Evolutionary conservation across 2,113 vertebrate genomes (phyloP).

Genomic region (Callaeas wilsoni): DNA sequence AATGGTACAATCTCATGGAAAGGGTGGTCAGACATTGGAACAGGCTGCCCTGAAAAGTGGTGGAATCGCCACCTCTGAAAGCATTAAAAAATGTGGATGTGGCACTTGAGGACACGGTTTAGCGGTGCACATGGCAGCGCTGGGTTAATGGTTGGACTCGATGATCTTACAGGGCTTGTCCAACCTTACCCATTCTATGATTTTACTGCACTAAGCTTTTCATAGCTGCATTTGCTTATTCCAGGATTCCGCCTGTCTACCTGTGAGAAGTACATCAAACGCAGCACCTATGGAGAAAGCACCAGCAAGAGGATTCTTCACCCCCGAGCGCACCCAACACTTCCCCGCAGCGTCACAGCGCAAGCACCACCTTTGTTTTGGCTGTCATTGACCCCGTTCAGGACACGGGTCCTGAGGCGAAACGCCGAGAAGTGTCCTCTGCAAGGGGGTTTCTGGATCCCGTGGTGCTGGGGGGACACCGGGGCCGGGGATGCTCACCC

Average conservation of each 20-base stretch:
- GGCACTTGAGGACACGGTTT: not conserved
- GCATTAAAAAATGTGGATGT: not conserved
- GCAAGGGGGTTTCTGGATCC: rapidly evolving
- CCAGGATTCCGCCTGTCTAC: rapidly evolving
- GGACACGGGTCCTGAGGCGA: not conserved
- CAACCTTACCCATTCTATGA: too few species aligned
- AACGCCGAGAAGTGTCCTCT: rapidly evolving
- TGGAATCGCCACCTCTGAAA: not conserved
- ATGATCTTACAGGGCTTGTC: not conserved
- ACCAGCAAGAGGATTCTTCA: too few species aligned
- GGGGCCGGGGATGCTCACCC: not conserved
- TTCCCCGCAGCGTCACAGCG: rapidly evolving
- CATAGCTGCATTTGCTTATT: not conserved
- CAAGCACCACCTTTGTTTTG: not conserved
- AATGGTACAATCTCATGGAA: not conserved
- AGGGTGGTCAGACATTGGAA: not conserved
- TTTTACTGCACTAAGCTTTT: not conserved
- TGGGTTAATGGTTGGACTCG: not conserved
- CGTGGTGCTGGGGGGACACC: not conserved
- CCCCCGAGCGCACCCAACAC: not conserved
- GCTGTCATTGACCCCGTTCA: rapidly evolving
- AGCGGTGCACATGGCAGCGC: not conserved
- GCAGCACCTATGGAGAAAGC: not conserved
- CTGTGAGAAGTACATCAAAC: not conserved
- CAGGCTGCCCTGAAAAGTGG: not conserved